Percentiles rank a stretch among this genome's conserved stretches.
Evolutionary conservation across 1,140 invertebrate genomes (phyloP).

Genomic region (Cylas formicarius): DNA sequence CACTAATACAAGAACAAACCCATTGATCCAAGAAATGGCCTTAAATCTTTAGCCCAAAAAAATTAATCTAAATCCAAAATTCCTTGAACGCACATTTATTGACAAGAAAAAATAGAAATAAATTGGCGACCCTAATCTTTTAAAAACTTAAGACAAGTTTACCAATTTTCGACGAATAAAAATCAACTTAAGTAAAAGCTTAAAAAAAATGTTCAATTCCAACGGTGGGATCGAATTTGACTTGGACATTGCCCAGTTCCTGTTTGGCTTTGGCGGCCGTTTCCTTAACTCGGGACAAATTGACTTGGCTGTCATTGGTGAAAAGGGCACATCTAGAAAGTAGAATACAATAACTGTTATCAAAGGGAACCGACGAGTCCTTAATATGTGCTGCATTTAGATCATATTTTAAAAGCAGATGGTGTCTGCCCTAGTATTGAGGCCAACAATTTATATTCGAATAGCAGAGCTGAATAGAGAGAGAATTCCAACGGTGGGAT

Average conservation of each 20-base stretch:
- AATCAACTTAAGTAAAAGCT: background rate
- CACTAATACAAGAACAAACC: no score
- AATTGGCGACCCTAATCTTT: background rate
- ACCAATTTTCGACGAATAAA: background rate
- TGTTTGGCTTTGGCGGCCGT: conserved; percentile 27
- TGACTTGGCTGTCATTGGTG: conserved; percentile 29
- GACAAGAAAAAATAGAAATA: background rate
- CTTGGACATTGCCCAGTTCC: conserved; percentile 26
- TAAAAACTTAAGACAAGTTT: background rate
- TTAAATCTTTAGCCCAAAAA: no score
- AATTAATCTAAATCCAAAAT: no score
- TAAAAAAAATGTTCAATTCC: conserved; percentile 24
- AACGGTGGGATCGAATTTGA: conserved; percentile 34
- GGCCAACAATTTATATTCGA: no score
- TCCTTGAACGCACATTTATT: no score
- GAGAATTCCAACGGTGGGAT: conserved; percentile 32
- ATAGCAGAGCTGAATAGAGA: no score
- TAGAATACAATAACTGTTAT: conserved; percentile 12
- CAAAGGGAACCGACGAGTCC: no score
- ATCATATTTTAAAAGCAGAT: no score
- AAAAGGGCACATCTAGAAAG: conserved; percentile 30
- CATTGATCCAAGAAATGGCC: no score
- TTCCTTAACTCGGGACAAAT: conserved; percentile 24
- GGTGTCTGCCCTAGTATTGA: no score
- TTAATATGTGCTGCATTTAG: no score